These are phyloP conservation scores for Bubo scandiacus DNA, from an alignment of 2,113 vertebrate genomes.

Conservation along the genomic window DNA sequence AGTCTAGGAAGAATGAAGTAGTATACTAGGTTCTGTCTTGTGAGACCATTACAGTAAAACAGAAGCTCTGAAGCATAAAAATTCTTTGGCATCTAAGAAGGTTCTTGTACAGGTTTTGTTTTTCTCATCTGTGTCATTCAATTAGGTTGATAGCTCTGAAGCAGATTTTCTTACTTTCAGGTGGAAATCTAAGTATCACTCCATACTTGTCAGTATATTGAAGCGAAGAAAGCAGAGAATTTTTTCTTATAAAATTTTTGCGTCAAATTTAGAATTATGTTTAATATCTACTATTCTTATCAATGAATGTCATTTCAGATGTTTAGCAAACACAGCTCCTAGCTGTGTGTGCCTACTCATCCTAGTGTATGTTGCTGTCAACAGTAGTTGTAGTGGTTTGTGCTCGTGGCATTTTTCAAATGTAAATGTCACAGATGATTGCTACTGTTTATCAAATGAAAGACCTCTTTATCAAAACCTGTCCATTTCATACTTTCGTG, in stretches of 20 bases:
- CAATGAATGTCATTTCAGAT: neutral
- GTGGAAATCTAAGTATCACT: neutral
- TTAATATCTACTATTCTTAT: neutral
- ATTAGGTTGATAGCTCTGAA: neutral
- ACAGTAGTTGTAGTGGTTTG: neutral
- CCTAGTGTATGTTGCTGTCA: neutral
- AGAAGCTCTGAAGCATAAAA: neutral
- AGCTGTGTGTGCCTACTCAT: neutral
- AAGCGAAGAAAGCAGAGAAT: neutral
- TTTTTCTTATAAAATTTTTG: neutral
- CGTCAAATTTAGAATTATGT: neutral
- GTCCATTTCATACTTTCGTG: neutral
- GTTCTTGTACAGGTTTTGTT: neutral
- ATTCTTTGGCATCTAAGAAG: conserved; percentile 39
- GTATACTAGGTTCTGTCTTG: neutral
- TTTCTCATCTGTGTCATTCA: neutral
- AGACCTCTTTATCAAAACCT: neutral
- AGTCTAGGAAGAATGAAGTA: neutral
- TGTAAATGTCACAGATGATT: neutral
- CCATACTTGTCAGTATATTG: neutral
- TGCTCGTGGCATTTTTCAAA: neutral
- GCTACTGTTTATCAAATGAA: neutral
- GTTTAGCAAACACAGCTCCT: neutral
- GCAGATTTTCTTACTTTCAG: neutral
- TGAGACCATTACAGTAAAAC: neutral